Conservation (phyloP, 2,113 vertebrate species). For the Phalacrocorax brasilianus region DNA sequence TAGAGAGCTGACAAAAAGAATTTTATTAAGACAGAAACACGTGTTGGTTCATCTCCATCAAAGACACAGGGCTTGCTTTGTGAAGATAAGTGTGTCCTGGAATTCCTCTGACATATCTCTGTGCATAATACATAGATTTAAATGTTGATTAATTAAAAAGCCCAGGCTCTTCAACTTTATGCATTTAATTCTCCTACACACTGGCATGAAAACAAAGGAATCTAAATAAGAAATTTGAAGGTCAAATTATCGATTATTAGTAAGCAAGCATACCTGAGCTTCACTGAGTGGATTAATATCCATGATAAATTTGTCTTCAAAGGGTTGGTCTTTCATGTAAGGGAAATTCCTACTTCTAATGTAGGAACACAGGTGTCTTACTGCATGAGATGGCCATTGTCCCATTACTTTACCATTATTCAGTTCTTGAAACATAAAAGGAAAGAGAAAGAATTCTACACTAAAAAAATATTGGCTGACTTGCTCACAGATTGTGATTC, state of each 20-base stretch:
- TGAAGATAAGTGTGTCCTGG: background rate
- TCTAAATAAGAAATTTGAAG: background rate
- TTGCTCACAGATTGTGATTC: background rate
- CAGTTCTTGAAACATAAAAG: background rate
- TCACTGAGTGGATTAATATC: background rate
- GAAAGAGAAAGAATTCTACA: background rate
- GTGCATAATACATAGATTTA: background rate
- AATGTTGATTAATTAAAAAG: background rate
- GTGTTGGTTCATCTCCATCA: constrained; percentile 19
- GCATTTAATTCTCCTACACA: background rate
- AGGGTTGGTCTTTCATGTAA: background rate
- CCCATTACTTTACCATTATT: background rate
- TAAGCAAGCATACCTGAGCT: background rate
- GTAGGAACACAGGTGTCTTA: background rate
- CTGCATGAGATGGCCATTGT: background rate
- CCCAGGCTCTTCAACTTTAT: background rate
- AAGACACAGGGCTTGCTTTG: constrained; percentile 6
- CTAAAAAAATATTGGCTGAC: background rate
- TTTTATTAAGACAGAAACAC: constrained; percentile 20
- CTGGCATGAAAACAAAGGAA: background rate
- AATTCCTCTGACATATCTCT: background rate
- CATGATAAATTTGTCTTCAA: background rate
- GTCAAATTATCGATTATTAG: background rate
- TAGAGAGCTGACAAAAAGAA: constrained; percentile 29
- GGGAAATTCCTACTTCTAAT: background rate